These are phyloP conservation scores for Delia radicum DNA, from an alignment of 1,140 invertebrate species.

Conservation along the genomic window DNA sequence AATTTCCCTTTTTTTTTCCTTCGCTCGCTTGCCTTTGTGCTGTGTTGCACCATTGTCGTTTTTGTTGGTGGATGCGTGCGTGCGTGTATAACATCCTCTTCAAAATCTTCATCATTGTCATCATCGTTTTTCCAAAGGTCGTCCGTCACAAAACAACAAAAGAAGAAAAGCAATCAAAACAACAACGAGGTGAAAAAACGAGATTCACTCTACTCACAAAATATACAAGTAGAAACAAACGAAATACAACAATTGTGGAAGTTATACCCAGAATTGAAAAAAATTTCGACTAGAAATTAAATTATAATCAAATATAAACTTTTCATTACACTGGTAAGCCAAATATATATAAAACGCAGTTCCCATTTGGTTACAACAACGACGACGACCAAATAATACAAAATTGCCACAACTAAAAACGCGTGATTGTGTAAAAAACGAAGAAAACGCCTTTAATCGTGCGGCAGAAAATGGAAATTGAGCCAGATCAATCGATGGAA, in stretches of 20 bases:
- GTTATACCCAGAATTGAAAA: background rate
- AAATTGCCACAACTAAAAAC: no score
- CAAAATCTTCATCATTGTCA: background rate
- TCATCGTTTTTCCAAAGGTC: slow-evolving; percentile 9
- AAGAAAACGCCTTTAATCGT: background rate
- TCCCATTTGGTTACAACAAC: background rate
- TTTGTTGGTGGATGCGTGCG: slow-evolving; percentile 3
- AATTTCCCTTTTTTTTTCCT: background rate
- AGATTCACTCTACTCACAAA: slow-evolving; percentile 8
- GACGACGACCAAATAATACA: background rate
- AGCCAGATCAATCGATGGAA: slow-evolving; percentile 54
- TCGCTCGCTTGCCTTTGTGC: background rate
- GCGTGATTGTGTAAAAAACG: background rate
- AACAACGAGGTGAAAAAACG: slow-evolving; percentile 15
- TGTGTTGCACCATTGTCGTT: background rate
- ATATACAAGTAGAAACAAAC: background rate
- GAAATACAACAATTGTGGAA: slow-evolving; percentile 8
- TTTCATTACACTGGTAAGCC: no score
- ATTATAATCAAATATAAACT: no score
- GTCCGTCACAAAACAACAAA: slow-evolving; percentile 17
- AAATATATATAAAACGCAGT: background rate
- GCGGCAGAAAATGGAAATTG: slow-evolving; percentile 53
- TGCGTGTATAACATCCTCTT: slow-evolving; percentile 10
- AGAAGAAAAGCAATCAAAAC: slow-evolving; percentile 17
- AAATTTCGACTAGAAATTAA: background rate